Conservation (phyloP, 2,797 vertebrate genomes). For the Crocodylus rhombifer region DNA sequence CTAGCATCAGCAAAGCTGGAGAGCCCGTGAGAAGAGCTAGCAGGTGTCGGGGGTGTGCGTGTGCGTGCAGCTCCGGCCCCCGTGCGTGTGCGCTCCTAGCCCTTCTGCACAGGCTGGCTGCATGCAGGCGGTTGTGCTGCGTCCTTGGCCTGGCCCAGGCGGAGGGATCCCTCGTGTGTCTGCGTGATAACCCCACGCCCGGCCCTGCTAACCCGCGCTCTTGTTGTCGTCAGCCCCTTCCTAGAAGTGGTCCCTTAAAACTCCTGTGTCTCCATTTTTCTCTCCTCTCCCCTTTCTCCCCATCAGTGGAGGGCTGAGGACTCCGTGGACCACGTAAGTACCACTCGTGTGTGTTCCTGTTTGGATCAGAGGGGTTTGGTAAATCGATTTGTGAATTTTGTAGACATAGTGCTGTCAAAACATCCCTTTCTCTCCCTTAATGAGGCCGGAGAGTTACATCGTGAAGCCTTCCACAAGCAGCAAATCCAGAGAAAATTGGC, state of each 20-base stretch:
- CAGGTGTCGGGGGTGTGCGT: background rate
- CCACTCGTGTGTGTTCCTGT: conserved; percentile 86
- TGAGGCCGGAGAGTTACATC: conserved; percentile 65
- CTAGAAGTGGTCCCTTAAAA: conserved; percentile 77
- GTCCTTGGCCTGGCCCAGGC: conserved; percentile 50
- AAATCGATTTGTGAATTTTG: conserved; percentile 76
- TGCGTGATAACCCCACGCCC: conserved; percentile 63
- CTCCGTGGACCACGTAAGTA: conserved; percentile 98
- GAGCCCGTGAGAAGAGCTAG: background rate
- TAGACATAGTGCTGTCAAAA: conserved; percentile 77
- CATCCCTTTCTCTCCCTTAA: conserved; percentile 70
- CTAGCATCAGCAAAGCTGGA: background rate
- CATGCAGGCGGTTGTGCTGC: conserved; percentile 64
- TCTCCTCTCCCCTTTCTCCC: conserved; percentile 83
- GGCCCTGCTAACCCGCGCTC: conserved; percentile 69
- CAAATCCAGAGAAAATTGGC: conserved; percentile 82
- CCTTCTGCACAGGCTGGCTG: conserved; percentile 21
- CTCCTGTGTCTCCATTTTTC: conserved; percentile 90
- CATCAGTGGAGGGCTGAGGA: conserved; percentile 96
- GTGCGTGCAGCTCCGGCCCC: conserved; percentile 16
- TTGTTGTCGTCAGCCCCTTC: conserved; percentile 62
- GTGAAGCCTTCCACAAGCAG: conserved; percentile 71
- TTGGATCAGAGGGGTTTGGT: conserved; percentile 80
- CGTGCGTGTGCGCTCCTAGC: conserved; percentile 62
- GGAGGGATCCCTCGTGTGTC: conserved; percentile 52